A percentile compares a stretch with the other conserved stretches of the same genome.
Evolutionary conservation across 2,888 invertebrate genomes (phyloP).

Genomic region (Harpalus rubripes): DNA sequence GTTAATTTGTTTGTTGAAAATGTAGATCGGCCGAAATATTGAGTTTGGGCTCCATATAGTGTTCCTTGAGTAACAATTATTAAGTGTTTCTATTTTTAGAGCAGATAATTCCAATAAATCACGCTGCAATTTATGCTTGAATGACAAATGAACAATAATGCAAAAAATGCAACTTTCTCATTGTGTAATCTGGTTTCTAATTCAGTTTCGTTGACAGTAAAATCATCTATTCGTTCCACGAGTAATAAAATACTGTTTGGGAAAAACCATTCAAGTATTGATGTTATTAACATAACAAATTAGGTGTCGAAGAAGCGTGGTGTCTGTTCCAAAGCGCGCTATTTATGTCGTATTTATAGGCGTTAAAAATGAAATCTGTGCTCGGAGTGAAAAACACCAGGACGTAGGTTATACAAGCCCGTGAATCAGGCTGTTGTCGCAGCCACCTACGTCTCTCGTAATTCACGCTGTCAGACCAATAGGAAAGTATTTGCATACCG

Average conservation of each 20-base stretch:
- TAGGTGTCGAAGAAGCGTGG: background rate
- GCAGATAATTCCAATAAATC: background rate
- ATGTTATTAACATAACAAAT: slow-evolving; percentile 19
- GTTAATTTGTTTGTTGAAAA: too few relatives aligned
- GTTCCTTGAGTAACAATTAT: background rate
- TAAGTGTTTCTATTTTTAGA: background rate
- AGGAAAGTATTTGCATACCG: slow-evolving; percentile 54
- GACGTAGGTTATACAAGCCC: slow-evolving; percentile 27
- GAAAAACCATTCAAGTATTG: background rate
- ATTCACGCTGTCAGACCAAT: slow-evolving; percentile 53
- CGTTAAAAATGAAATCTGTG: slow-evolving; percentile 38
- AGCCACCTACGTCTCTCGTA: slow-evolving; percentile 57
- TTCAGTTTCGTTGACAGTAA: background rate
- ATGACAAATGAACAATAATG: background rate
- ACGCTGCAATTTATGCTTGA: background rate
- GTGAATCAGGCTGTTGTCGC: slow-evolving; percentile 54
- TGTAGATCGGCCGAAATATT: too few relatives aligned
- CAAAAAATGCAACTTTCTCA: background rate
- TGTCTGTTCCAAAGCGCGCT: background rate
- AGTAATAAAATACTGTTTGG: background rate
- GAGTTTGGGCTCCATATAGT: too few relatives aligned
- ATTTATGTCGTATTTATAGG: slow-evolving; percentile 44
- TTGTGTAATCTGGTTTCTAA: background rate
- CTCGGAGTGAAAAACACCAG: slow-evolving; percentile 6
- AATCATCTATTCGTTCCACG: background rate